Evolutionary conservation across 2,888 invertebrate species (phyloP).

Genomic region (Geophilus truncorum): DNA sequence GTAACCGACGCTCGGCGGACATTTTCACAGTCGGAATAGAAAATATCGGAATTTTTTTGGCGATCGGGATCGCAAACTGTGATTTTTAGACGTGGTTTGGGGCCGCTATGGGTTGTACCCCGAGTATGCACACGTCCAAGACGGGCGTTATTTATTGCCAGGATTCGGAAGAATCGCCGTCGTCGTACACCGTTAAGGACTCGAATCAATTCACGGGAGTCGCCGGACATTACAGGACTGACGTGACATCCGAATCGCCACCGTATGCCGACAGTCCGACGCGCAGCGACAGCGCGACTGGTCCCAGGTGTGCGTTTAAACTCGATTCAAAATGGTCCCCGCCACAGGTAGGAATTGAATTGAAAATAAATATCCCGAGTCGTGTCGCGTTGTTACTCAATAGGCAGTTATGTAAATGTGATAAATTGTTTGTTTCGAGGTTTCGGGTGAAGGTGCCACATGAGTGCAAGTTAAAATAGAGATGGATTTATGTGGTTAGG

Average conservation of each 20-base stretch:
- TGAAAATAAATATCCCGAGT: no score
- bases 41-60: no score
- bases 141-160: conserved; percentile 33
- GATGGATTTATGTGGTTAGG: no score
- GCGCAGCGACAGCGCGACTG: neutral
- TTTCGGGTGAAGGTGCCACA: no score
- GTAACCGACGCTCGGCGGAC: no score
- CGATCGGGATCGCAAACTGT: no score
- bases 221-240: conserved; percentile 12
- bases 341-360: neutral
- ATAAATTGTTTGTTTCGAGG: no score
- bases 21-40: no score
- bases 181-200: neutral
- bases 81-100: neutral
- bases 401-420: no score
- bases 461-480: no score
- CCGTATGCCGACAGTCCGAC: neutral
- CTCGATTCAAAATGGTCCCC: neutral
- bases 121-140: conserved; percentile 33
- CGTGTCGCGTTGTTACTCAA: no score
- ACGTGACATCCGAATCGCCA: neutral
- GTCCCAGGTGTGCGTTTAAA: no score
- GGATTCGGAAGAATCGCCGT: conserved; percentile 33
- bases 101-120: conserved; percentile 33
- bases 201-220: neutral